Conservation (phyloP, 2,113 vertebrate genomes). For the Amazona vittata region DNA sequence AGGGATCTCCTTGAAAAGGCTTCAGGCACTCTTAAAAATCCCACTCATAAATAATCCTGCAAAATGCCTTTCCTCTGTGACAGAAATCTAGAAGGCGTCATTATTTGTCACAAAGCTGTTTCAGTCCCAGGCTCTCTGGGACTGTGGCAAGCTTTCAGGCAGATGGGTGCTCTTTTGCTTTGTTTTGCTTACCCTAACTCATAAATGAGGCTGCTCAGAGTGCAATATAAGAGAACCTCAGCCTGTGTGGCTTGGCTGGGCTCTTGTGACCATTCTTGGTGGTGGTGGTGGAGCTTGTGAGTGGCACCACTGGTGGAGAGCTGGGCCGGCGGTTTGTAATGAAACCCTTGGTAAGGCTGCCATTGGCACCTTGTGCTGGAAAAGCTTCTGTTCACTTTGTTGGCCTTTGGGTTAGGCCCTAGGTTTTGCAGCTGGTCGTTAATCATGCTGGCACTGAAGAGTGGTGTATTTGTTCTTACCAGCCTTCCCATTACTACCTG, state of each 20-base stretch:
- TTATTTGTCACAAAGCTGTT: background rate
- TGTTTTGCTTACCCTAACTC: background rate
- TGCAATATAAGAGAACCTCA: background rate
- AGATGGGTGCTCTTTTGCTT: background rate
- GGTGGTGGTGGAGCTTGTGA: background rate
- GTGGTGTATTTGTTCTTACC: background rate
- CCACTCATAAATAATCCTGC: background rate
- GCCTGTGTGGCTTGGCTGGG: background rate
- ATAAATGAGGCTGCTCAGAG: background rate
- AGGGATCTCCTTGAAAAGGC: background rate
- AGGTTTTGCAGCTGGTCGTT: conserved; percentile 25
- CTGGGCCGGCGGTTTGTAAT: background rate
- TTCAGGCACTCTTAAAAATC: background rate
- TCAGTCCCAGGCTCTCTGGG: background rate
- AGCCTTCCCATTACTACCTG: background rate
- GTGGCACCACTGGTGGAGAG: background rate
- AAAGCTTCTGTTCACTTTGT: background rate
- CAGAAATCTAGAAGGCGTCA: background rate
- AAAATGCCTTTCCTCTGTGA: background rate
- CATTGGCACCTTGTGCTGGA: rapidly evolving
- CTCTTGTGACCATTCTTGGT: background rate
- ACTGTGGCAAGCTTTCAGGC: background rate
- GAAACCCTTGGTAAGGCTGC: background rate
- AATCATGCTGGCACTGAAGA: background rate
- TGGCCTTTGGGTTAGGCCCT: background rate